Percentiles rank a stretch among this genome's conserved stretches.
These are phyloP conservation scores for Phengaris arion DNA, from an alignment of 2,888 invertebrate genomes.

Conservation along the genomic window DNA sequence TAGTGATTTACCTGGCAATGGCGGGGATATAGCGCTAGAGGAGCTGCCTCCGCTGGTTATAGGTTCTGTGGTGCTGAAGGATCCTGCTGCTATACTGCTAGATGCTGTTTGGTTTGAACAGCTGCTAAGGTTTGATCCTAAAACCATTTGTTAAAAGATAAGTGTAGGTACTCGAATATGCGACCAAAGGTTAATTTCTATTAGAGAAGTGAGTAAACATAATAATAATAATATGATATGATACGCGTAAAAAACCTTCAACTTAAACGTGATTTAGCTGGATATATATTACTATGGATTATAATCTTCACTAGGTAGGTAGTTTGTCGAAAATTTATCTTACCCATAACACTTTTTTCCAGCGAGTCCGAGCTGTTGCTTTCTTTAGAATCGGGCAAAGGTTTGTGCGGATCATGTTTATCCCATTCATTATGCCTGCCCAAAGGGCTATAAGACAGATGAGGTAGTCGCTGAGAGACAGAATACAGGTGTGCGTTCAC, in stretches of 20 bases:
- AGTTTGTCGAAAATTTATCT: constrained; percentile 25
- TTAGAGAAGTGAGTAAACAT: too few relatives aligned
- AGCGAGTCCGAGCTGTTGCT: constrained; percentile 75
- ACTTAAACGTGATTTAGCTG: too few relatives aligned
- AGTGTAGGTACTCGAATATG: background rate
- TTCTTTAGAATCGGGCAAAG: constrained; percentile 73
- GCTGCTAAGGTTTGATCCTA: constrained; percentile 75
- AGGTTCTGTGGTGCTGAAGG: constrained; percentile 72
- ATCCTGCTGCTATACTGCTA: constrained; percentile 72
- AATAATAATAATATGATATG: too few relatives aligned
- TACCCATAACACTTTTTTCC: constrained; percentile 77
- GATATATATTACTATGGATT: too few relatives aligned
- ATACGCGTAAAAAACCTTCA: too few relatives aligned
- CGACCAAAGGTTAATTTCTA: too few relatives aligned
- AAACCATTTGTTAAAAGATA: constrained; percentile 35
- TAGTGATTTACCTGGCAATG: constrained; percentile 60
- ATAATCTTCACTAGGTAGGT: too few relatives aligned
- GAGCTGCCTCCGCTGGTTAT: constrained; percentile 75
- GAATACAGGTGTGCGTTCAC: constrained; percentile 79
- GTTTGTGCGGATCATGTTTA: constrained; percentile 71
- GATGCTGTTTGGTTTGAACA: constrained; percentile 76
- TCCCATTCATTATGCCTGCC: constrained; percentile 76
- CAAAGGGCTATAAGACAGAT: constrained; percentile 71
- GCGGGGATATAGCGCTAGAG: constrained; percentile 74
- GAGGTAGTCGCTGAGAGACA: constrained; percentile 80